Evolutionary conservation across 2,797 vertebrate genomes (phyloP), one percentile per base, ranked within the genome.

Genomic region (Sciurus vulgaris): DNA sequence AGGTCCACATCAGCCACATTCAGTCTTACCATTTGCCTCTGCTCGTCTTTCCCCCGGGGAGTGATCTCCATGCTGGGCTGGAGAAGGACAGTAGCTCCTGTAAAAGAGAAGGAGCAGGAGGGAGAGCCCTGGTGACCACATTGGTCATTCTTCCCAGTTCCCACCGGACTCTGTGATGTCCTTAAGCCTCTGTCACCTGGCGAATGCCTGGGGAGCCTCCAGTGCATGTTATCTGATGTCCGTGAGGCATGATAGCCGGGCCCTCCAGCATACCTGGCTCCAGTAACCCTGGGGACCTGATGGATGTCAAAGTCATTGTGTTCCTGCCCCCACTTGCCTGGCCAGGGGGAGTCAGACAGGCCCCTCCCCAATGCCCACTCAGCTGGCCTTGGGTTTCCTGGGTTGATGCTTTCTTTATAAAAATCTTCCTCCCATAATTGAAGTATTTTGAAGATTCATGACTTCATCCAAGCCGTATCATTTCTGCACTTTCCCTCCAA

Each of bases 221-320:
- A 10, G 1, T 2, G 1, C 0, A 0, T 3, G 0, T 30, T 8
- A 35, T 13, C 65, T 5, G 1, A 1, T 13, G 17, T 47, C 77
- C 30, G 0, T 4, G 0, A 72, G 70, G 61, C 20, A 12, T 1
- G 28, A 35, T 0, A 28, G 30, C 59, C 1, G 0, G 35, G 41
- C 15, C 28, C 10, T 85, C n/a, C 2, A 10, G 35, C 33, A 33
- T 7, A 10, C 15, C 4, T n/a, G 13, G 8, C 35, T 38, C 30
- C 44, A 14, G 11, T 12, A 44, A 20, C 47, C 38, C 17, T 4
- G 5, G 0, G 63, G 44, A 17, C 65, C 41, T 88, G 54, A 3
- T 13, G 3, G 1, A 35, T 51, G 54, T 65, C 54, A 13, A 3
- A 35, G 61, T n/a, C 18, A 49, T 26, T 4, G 12, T 12, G 10